Conservation (phyloP, 2,113 vertebrate species). For the Diphyllodes magnificus region DNA sequence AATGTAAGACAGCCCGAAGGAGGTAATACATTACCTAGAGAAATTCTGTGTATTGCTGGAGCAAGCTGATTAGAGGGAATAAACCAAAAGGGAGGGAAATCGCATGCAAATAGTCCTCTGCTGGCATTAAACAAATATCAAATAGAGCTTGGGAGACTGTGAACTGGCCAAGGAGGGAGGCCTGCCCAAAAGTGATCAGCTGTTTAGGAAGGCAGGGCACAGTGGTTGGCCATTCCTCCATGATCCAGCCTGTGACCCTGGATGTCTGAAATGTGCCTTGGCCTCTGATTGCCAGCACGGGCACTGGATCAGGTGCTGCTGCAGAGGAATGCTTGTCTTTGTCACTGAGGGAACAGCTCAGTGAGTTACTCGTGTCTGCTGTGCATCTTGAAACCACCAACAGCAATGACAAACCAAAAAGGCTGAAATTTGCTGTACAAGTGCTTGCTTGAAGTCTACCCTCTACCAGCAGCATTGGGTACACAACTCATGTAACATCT, state of each 20-base stretch:
- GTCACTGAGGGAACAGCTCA: neutral
- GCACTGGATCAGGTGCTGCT: accelerated
- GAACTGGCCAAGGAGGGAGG: neutral
- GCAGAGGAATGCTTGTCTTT: neutral
- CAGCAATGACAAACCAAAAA: neutral
- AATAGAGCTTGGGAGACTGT: neutral
- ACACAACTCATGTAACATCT: neutral
- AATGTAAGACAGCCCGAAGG: neutral
- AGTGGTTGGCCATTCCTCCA: neutral
- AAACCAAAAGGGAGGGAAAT: neutral
- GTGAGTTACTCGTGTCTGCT: neutral
- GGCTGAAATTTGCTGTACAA: neutral
- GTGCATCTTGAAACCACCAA: neutral
- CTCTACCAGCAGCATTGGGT: neutral
- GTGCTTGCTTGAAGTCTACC: neutral
- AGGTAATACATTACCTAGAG: neutral
- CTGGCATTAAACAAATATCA: neutral
- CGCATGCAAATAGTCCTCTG: neutral
- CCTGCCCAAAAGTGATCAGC: neutral
- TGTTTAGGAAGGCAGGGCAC: neutral
- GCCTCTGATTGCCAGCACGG: accelerated
- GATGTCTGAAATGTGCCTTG: neutral
- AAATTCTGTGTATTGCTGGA: neutral
- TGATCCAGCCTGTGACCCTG: accelerated
- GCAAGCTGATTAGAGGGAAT: neutral